Percentiles rank a stretch among this genome's conserved stretches.
phyloP scores from a whole-genome alignment of 2,888 invertebrate genomes.

The Biston betularia region DNA sequence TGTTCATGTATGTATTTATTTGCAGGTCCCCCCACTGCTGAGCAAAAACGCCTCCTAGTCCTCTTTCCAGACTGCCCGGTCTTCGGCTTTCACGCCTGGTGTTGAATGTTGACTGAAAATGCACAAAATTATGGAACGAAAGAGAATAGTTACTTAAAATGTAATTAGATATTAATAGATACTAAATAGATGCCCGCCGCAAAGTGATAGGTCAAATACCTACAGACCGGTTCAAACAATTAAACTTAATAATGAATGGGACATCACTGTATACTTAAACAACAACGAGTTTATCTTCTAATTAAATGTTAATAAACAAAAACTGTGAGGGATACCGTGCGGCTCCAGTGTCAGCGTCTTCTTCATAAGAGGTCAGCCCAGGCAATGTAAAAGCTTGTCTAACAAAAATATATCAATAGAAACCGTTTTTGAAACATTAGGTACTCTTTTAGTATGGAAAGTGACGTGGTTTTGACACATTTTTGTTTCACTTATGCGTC shows the following conservation, averaged over 20 bases:
- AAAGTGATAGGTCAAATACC: slow-evolving; percentile 40
- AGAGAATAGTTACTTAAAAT: background rate
- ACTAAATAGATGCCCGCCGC: background rate
- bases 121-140: background rate
- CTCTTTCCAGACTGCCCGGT: no score
- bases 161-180: background rate
- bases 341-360: slow-evolving; percentile 43
- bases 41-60: no score
- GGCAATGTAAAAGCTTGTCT: no score
- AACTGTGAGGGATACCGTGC: slow-evolving; percentile 57
- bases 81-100: no score
- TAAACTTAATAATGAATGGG: slow-evolving; percentile 65
- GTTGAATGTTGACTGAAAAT: background rate
- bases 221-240: slow-evolving; percentile 41
- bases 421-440: no score
- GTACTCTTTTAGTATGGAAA: no score
- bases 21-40: no score
- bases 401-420: no score
- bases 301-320: slow-evolving; percentile 81
- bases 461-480: no score
- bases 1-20: no score
- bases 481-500: no score
- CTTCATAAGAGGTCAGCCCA: background rate
- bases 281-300: slow-evolving; percentile 74
- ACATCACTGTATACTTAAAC: slow-evolving; percentile 51